Evolutionary conservation across 2,797 vertebrate species (phyloP), one percentile per base, ranked within the genome.

Genomic region (Myoxocephalus aenaeus): DNA sequence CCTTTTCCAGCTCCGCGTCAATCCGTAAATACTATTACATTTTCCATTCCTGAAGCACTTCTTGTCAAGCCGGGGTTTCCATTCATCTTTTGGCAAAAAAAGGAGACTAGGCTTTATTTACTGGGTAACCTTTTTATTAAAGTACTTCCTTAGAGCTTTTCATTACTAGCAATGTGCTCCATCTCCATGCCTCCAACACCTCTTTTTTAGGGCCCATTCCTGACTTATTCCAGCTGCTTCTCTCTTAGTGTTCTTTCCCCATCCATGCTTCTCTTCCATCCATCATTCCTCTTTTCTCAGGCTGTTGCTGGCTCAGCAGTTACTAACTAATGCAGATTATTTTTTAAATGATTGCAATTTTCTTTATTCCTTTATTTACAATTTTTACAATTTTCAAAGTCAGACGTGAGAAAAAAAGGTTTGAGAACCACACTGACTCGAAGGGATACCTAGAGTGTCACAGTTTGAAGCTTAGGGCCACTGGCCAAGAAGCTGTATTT

Each of bases 271-370:
- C 32, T 46, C 18, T 34, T 64, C 40, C 29, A 75, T 78, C 77
- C 65, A 69, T 86, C 77, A 77, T 36, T 15, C 36, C 54, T 79
- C 22, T 34, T 34, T 40, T 70, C 54, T 75, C 32, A 34, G 74
- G 72, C 29, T 64, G 62, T 22, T 74, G 76, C 76, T 79, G 73
- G 7, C 54, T 85, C 77, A 75, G 79, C 79, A 82, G 32, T 77
- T 32, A 42, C n/a, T n/a, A 50, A 34, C 51, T 27, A 27, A 27
- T 27, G 25, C 25, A 27, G 25, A 27, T 27, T 1, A 1, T 27
- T 27, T 27, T 27, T 27, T 27, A 27, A 27, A 2, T 27, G 25
- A 27, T 27, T 27, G 25, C 25, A 27, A 27, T 27, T 27, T 27
- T 27, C 1, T 27, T 27, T 27, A 27, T 27, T 27, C 25, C 2